Evolutionary conservation across 2,113 vertebrate species (phyloP).

Genomic region (Tinamus guttatus): DNA sequence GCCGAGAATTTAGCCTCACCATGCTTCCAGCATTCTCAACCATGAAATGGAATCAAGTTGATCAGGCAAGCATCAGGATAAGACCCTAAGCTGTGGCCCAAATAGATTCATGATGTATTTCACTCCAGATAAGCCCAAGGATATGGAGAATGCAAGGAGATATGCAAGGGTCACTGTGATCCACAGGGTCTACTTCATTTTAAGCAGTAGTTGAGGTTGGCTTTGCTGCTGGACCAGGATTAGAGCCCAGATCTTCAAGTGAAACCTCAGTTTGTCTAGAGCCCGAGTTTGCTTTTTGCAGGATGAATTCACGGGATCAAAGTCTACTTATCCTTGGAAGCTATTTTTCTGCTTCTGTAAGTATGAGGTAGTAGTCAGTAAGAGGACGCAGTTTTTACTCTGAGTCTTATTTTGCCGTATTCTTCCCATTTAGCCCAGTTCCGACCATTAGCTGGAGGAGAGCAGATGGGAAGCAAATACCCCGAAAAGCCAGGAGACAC

Average conservation of each 20-base stretch:
- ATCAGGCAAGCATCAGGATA: background rate
- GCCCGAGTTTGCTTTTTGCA: background rate
- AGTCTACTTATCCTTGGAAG: background rate
- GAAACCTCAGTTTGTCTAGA: background rate
- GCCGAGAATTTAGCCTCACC: background rate
- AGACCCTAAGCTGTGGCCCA: background rate
- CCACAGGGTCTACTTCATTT: background rate
- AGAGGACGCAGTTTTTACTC: background rate
- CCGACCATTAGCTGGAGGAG: constrained; percentile 92
- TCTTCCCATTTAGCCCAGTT: constrained; percentile 82
- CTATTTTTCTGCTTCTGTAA: background rate
- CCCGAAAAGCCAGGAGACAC: constrained; percentile 90
- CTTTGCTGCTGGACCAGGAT: background rate
- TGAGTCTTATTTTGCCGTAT: fast-evolving
- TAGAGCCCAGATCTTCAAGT: background rate
- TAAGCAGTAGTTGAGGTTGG: background rate
- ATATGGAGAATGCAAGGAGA: background rate
- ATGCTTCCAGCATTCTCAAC: background rate
- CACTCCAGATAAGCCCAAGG: background rate
- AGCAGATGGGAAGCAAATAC: constrained; percentile 86
- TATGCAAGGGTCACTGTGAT: background rate
- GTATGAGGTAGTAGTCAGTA: background rate
- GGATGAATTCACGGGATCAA: too few species aligned
- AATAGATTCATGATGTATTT: background rate
- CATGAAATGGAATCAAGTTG: background rate